Conservation (phyloP, 2,113 vertebrate species). For the Barbus barbus region DNA sequence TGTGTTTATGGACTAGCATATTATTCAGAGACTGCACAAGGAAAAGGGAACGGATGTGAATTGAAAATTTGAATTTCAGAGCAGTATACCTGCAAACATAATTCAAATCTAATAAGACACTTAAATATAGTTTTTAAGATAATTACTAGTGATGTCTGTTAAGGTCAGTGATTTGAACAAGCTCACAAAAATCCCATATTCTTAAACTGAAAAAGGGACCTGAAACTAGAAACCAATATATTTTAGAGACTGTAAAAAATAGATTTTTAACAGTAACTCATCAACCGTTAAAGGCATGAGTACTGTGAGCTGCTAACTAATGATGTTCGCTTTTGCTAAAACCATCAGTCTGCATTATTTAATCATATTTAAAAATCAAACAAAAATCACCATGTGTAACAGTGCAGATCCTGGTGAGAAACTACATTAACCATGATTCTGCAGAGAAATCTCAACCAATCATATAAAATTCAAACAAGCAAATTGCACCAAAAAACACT, state of each 20-base stretch:
- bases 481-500: too few relatives aligned
- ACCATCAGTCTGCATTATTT: neutral
- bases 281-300: neutral
- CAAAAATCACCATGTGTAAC: neutral
- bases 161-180: neutral
- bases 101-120: neutral
- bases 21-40: constrained; percentile 5
- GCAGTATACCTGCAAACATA: neutral
- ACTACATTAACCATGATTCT: too few relatives aligned
- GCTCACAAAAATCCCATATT: too few relatives aligned
- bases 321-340: neutral
- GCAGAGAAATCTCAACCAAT: too few relatives aligned
- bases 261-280: neutral
- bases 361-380: neutral
- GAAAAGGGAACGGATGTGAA: constrained; percentile 16
- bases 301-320: neutral
- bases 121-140: neutral
- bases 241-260: neutral
- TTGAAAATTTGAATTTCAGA: neutral
- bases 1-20: constrained; percentile 1
- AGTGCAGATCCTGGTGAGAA: neutral
- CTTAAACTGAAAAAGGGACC: too few relatives aligned
- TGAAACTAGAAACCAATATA: too few relatives aligned
- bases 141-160: neutral
- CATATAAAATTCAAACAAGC: too few relatives aligned